phyloP scores from a whole-genome alignment of 1,140 invertebrate species.

The Brachionus koreanus region DNA sequence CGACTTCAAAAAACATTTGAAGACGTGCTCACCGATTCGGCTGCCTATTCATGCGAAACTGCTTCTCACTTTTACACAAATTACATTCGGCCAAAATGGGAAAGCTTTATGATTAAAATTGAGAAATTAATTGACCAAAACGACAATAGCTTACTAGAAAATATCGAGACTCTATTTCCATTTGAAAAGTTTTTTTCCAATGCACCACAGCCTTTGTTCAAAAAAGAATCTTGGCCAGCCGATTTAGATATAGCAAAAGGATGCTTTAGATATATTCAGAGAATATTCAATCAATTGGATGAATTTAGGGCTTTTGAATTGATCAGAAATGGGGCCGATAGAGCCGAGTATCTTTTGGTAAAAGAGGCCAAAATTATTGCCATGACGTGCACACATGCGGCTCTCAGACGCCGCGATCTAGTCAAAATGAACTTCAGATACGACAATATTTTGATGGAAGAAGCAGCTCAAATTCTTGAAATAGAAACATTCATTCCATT shows the following conservation, averaged over 20 bases:
- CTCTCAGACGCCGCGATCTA: slow-evolving; percentile 88
- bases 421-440: slow-evolving; percentile 82
- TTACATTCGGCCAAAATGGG: slow-evolving; percentile 75
- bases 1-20: slow-evolving; percentile 79
- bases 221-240: slow-evolving; percentile 70
- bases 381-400: slow-evolving; percentile 99
- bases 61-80: slow-evolving; percentile 73
- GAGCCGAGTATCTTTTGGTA: slow-evolving; percentile 90
- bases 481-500: slow-evolving; percentile 99
- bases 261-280: slow-evolving; percentile 88
- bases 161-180: slow-evolving; percentile 73
- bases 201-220: slow-evolving; percentile 77
- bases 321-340: slow-evolving; percentile 83
- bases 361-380: slow-evolving; percentile 99
- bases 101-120: slow-evolving; percentile 58
- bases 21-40: slow-evolving; percentile 64
- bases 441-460: slow-evolving; percentile 99
- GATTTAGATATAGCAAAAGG: slow-evolving; percentile 83
- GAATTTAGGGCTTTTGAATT: slow-evolving; percentile 95
- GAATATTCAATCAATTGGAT: slow-evolving; percentile 93
- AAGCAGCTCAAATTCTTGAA: slow-evolving; percentile 96
- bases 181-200: slow-evolving; percentile 61
- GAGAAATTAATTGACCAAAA: slow-evolving; percentile 21
- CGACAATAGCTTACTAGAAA: slow-evolving; percentile 49
- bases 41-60: slow-evolving; percentile 93